Base-by-base conservation (phyloP, 2,888 invertebrate genomes). In the Encarsia formosa region DNA sequence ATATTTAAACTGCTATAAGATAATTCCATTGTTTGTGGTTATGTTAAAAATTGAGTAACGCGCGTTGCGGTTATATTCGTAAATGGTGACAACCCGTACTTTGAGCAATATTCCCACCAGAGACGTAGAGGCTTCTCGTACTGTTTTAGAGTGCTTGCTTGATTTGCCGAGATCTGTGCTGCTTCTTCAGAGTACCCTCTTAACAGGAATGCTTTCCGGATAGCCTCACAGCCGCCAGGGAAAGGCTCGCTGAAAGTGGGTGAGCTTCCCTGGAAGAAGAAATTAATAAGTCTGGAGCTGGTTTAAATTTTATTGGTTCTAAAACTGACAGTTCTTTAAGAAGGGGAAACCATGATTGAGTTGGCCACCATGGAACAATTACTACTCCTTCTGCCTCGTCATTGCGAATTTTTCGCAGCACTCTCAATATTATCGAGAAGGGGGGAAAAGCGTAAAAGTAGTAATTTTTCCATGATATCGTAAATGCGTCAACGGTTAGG, bases 331-430 rank as follows among this genome's bases (percentile, higher is more conserved):
- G 8, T 8, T 24, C 31, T 34, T 16, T 38, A 13, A 57, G 60
- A 19, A 60, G 19, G 4, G 67, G 65, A 42, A 56, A 68, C 67
- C 65, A 68, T 1, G 64, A 61, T 48, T 67, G 66, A 2, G 56
- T 51, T 32, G 58, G 56, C 65, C 61, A 69, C 8, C 51, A 26
- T 13, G 63, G 67, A 9, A 65, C 64, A 3, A 68, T 63, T 13
- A 69, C 39, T 23, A 69, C 63, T 3, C 65, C 66, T 20, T 44
- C 47, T 4, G 67, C 63, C 39, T 55, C 59, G 23, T 71, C 65
- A 2, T 29, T 39, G 15, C 16, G 44, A 11, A 61, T 59, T 46
- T 62, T 62, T 48, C 39, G 32, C 9, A 59, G 16, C 4, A 42
- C 39, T 43, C 42, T 53, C 18, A 54, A 24, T 26, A 60, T 58